phyloP scores from a whole-genome alignment of 2,888 invertebrate species.

The Halictus ligatus region DNA sequence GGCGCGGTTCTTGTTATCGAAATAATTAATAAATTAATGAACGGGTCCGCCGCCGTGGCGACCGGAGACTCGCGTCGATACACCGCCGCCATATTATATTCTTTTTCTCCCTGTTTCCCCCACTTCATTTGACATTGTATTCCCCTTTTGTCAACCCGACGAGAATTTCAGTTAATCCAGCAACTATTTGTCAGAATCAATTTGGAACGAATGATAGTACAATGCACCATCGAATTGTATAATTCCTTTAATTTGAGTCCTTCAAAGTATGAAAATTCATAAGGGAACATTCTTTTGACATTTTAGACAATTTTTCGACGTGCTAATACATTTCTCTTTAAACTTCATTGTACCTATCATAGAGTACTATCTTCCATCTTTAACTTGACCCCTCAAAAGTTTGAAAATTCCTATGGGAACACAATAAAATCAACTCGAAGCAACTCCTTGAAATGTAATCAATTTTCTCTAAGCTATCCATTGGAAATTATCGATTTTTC shows the following conservation, averaged over 20 bases:
- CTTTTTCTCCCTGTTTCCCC: not conserved
- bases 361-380: too few species aligned
- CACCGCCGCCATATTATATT: not conserved
- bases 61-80: not conserved
- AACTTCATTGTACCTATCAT: too few species aligned
- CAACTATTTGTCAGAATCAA: slow-evolving; percentile 62
- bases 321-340: slow-evolving; percentile 42
- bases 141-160: not conserved
- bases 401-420: too few species aligned
- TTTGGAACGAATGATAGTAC: slow-evolving; percentile 13
- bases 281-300: too few species aligned
- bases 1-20: not conserved
- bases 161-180: slow-evolving; percentile 61
- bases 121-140: not conserved
- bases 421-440: too few species aligned
- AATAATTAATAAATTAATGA: slow-evolving; percentile 34
- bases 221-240: too few species aligned
- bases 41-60: not conserved
- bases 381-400: too few species aligned
- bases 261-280: too few species aligned
- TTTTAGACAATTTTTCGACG: not conserved
- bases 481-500: too few species aligned
- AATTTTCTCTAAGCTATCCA: too few species aligned
- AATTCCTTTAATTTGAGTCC: too few species aligned
- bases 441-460: too few species aligned